These are phyloP conservation scores for Drosophila peninsularis DNA, from an alignment of 2,888 invertebrate species.

Conservation along the genomic window DNA sequence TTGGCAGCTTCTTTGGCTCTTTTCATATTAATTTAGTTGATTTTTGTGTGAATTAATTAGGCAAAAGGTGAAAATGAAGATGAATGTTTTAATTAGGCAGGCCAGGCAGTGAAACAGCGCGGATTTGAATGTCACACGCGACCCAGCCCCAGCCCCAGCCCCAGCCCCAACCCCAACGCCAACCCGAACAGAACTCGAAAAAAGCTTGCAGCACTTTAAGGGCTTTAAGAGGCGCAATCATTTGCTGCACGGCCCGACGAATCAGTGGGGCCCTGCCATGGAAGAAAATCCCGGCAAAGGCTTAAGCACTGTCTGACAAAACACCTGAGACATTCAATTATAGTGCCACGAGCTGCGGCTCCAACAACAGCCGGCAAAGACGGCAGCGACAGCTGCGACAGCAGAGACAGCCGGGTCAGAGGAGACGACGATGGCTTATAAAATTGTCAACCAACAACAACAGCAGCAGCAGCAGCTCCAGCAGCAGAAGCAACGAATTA, in stretches of 20 bases:
- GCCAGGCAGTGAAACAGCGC: conserved; percentile 49
- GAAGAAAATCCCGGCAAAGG: conserved; percentile 82
- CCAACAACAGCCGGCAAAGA: conserved; percentile 8
- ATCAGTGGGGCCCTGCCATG: conserved; percentile 17
- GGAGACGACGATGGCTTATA: conserved; percentile 54
- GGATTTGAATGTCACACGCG: conserved; percentile 65
- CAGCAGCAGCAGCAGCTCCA: conserved; percentile 4
- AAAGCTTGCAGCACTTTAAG: conserved; percentile 59
- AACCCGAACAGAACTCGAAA: background rate
- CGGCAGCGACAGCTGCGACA: conserved; percentile 13
- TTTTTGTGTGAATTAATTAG: conserved; percentile 83
- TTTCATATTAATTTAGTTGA: conserved; percentile 84
- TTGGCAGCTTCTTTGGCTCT: conserved; percentile 75
- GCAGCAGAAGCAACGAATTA: conserved; percentile 30
- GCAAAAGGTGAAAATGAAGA: conserved; percentile 84
- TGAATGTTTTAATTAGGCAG: conserved; percentile 84
- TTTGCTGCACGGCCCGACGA: conserved; percentile 20
- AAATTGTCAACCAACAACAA: conserved; percentile 70
- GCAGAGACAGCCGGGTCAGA: conserved; percentile 20
- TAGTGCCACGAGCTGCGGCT: conserved; percentile 58
- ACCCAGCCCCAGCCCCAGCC: background rate
- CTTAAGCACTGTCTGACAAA: conserved; percentile 84
- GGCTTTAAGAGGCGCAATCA: conserved; percentile 57
- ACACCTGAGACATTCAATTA: conserved; percentile 84
- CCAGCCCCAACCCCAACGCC: background rate